phyloP scores from a whole-genome alignment of 92 coral and sea anemone species.

The Palythoa heliodiscus region DNA sequence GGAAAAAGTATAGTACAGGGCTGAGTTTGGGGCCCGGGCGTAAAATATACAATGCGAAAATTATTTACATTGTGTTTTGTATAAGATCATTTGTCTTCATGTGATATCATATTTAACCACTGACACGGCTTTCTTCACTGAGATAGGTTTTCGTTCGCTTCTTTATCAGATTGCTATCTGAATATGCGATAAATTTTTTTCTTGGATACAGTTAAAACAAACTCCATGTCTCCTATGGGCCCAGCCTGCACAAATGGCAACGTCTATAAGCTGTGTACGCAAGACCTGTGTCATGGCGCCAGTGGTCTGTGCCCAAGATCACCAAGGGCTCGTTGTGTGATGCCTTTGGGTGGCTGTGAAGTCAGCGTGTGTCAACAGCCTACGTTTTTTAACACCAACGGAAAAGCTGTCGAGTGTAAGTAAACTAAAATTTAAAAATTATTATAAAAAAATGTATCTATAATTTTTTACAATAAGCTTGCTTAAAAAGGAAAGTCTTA shows the following conservation, averaged over 20 bases:
- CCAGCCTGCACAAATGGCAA: conserved; percentile 8
- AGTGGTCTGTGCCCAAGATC: conserved; percentile 30
- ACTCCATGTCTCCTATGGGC: background rate
- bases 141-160: too few relatives aligned
- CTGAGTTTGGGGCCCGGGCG: too few relatives aligned
- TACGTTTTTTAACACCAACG: conserved; percentile 15
- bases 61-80: too few relatives aligned
- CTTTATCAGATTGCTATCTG: too few relatives aligned
- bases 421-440: background rate
- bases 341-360: conserved; percentile 41
- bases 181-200: background rate
- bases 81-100: too few relatives aligned
- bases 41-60: too few relatives aligned
- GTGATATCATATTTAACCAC: too few relatives aligned
- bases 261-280: conserved; percentile 15
- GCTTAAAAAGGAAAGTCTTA: too few relatives aligned
- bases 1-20: too few relatives aligned
- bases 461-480: too few relatives aligned
- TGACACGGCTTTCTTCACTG: too few relatives aligned
- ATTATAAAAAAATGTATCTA: too few relatives aligned
- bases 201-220: background rate
- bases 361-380: background rate
- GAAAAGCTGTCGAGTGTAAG: conserved; percentile 36
- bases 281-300: conserved; percentile 20
- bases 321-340: conserved; percentile 41